Evolutionary conservation across 2,113 vertebrate species (phyloP), one percentile per base, ranked within the genome.

Genomic region (Clarias magur): DNA sequence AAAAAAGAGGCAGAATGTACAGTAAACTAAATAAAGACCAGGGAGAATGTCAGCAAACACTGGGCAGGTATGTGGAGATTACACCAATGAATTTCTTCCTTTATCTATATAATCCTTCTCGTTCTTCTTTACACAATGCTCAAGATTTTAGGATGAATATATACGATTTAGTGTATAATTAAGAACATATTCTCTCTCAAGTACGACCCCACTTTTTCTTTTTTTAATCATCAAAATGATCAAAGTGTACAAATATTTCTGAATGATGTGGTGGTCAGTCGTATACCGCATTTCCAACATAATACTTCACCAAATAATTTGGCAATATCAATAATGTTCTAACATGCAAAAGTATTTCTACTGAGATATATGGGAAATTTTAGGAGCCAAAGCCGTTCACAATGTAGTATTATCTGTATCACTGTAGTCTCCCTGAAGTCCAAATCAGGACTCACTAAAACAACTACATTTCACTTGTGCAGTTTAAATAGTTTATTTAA

Each of bases 261-360:
- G 23, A 80, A 57, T 0, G 54, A 57, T 30, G 76, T 11, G n/a
- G 53, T 57, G 67, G 34, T 23, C 84, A 63, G 16, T n/a, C 34
- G 2, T 48, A 85, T 78, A 34, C 16, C 54, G 25, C 42, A 87
- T 73, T 63, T 75, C 48, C 56, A 72, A 17, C 79, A 84, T 80
- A 82, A 54, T 63, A 70, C 63, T 62, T 68, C 30, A 83, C 38
- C 60, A 83, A 82, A 30, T 23, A 86, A 73, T 59, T 9, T 19
- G 23, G 13, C 62, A 80, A 82, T 59, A 75, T 73, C 60, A 82
- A 82, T 75, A 23, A 38, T 4, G 56, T 56, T 84, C 54, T 82
- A n/a, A 62, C 78, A 87, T 87, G 78, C 82, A 82, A 56, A 42
- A 65, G 21, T 56, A 80, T 56, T 83, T 42, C 57, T 86, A 86